phyloP scores from a whole-genome alignment of 2,888 invertebrate species.

The Crossocerus cetratus region DNA sequence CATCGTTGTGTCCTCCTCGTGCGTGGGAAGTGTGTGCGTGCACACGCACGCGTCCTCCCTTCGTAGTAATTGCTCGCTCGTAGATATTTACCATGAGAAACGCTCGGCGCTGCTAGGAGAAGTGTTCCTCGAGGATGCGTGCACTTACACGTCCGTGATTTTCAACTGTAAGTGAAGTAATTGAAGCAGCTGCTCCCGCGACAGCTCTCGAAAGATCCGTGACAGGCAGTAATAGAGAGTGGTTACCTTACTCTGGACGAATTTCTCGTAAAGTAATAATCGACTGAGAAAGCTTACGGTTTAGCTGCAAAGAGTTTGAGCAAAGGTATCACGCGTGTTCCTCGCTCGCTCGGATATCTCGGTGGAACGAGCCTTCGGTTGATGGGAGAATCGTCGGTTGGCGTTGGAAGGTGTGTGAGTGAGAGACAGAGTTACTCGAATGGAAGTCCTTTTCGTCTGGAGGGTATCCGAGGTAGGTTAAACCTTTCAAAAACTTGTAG shows the following conservation, averaged over 20 bases:
- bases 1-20: not conserved
- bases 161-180: slow-evolving; percentile 16
- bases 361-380: not conserved
- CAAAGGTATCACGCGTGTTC: slow-evolving; percentile 12
- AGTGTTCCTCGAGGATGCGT: too few species aligned
- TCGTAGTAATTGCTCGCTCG: too few species aligned
- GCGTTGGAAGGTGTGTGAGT: slow-evolving; percentile 33
- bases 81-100: too few species aligned
- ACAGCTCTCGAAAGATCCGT: too few species aligned
- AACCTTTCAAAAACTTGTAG: slow-evolving; percentile 19
- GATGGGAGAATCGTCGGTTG: slow-evolving; percentile 10
- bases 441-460: slow-evolving; percentile 23
- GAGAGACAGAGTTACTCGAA: slow-evolving; percentile 17
- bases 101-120: too few species aligned
- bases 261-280: slow-evolving; percentile 24
- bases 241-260: slow-evolving; percentile 25
- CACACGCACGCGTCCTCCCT: too few species aligned
- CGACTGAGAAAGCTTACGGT: not conserved
- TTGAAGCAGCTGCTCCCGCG: too few species aligned
- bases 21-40: not conserved
- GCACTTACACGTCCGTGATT: not conserved
- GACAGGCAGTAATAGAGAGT: too few species aligned
- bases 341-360: not conserved
- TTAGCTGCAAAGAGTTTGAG: not conserved
- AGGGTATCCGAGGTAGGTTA: slow-evolving; percentile 17